Evolutionary conservation across 2,888 invertebrate species (phyloP).

Genomic region (Hemicrepidius hirtus): DNA sequence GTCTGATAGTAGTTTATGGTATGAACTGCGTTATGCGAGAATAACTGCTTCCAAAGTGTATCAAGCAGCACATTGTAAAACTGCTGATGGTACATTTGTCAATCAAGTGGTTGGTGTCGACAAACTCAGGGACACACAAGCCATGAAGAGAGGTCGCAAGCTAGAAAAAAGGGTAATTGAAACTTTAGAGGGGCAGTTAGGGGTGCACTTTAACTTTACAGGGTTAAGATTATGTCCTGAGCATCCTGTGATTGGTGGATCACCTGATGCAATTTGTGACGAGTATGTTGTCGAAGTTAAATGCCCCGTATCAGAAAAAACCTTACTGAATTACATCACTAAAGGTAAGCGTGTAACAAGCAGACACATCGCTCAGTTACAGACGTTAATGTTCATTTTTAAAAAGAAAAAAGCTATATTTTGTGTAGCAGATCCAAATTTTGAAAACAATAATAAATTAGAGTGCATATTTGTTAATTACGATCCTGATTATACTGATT

Average conservation of each 20-base stretch:
- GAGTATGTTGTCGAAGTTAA: not conserved
- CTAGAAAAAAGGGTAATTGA: not conserved
- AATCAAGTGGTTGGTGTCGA: not conserved
- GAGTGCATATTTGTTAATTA: not conserved
- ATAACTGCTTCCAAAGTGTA: slow-evolving; percentile 52
- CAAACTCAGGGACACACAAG: not conserved
- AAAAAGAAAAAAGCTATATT: not conserved
- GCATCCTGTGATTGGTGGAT: slow-evolving; percentile 51
- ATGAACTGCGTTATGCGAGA: slow-evolving; percentile 51
- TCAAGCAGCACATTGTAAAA: slow-evolving; percentile 46
- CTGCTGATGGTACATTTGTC: not conserved
- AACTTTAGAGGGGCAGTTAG: not conserved
- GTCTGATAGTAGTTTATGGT: slow-evolving; percentile 41
- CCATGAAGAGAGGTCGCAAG: not conserved
- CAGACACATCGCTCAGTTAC: not conserved
- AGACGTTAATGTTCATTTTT: not conserved
- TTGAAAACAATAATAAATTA: not conserved
- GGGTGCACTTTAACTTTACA: slow-evolving; percentile 7
- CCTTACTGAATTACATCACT: not conserved
- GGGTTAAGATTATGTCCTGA: slow-evolving; percentile 31
- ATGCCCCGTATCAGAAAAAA: not conserved
- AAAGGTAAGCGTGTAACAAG: not conserved
- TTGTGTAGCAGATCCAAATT: not conserved
- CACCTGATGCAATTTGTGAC: slow-evolving; percentile 42
- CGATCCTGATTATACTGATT: no score